Evolutionary conservation across 2,797 vertebrate species (phyloP).

Genomic region (Scomberomorus guttatus): DNA sequence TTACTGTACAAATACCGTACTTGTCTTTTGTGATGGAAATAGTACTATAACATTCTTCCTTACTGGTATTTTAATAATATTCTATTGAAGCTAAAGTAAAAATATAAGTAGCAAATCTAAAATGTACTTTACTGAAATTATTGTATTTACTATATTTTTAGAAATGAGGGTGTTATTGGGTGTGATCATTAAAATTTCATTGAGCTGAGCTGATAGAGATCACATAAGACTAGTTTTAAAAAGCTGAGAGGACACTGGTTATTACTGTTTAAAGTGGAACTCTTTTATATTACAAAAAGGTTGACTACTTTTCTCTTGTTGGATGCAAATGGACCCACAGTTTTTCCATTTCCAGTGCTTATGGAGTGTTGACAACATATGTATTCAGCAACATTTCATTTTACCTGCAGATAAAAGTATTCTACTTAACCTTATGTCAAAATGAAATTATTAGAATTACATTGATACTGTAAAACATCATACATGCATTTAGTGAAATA

Average conservation of each 20-base stretch:
- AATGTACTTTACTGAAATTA: background rate
- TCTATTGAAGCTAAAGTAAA: background rate
- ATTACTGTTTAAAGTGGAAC: background rate
- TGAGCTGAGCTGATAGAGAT: background rate
- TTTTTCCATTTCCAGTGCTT: background rate
- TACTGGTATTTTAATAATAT: background rate
- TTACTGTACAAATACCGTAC: too few species aligned
- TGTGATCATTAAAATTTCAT: background rate
- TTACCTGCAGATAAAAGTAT: background rate
- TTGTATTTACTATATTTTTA: background rate
- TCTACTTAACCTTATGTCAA: background rate
- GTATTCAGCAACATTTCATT: background rate
- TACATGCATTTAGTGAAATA: background rate
- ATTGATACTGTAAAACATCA: background rate
- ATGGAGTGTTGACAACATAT: background rate
- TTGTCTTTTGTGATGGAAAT: slow-evolving; percentile 20
- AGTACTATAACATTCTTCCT: slow-evolving; percentile 22
- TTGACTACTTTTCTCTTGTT: background rate
- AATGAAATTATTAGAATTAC: background rate
- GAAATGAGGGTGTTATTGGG: background rate
- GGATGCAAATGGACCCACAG: too few species aligned
- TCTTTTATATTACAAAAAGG: too few species aligned
- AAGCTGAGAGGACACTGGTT: background rate
- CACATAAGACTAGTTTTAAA: background rate
- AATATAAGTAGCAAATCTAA: background rate